phyloP scores from a whole-genome alignment of 1,140 invertebrate genomes.

The Cydia pomonella region DNA sequence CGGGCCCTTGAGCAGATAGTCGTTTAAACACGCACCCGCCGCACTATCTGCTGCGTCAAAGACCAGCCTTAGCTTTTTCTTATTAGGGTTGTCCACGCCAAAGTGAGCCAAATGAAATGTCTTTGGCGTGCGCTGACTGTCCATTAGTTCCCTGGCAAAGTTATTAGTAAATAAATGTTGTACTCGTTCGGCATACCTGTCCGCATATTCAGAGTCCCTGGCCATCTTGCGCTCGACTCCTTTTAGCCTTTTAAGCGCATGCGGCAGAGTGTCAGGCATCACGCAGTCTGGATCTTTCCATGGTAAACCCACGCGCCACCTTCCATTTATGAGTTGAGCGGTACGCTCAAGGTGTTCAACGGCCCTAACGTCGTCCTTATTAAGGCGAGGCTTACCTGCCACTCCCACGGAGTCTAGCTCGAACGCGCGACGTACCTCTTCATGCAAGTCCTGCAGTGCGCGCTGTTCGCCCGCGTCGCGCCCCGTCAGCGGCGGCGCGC shows the following conservation, averaged over 20 bases:
- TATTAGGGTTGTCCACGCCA: constrained; percentile 42
- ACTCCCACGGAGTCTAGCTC: constrained; percentile 5
- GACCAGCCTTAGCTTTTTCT: constrained; percentile 45
- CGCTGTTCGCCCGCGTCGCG: not conserved
- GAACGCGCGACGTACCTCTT: not conserved
- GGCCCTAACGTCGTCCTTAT: not conserved
- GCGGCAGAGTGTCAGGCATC: too few species aligned
- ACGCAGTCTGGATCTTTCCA: too few species aligned
- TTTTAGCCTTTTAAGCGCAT: too few species aligned
- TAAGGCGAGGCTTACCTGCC: not conserved
- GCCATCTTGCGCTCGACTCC: too few species aligned
- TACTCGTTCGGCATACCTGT: too few species aligned
- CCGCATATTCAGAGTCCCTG: too few species aligned
- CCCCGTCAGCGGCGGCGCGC: too few species aligned
- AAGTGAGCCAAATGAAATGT: constrained; percentile 49
- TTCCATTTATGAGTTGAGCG: not conserved
- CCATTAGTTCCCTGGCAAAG: not conserved
- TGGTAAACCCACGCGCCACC: too few species aligned
- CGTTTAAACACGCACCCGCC: constrained; percentile 27
- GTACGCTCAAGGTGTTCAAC: not conserved
- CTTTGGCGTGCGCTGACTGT: not conserved
- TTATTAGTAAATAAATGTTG: not conserved
- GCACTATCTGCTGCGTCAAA: constrained; percentile 44
- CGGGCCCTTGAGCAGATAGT: too few species aligned
- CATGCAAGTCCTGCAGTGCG: not conserved